phyloP scores from a whole-genome alignment of 2,888 invertebrate species.

The Stenotaenia linearis region DNA sequence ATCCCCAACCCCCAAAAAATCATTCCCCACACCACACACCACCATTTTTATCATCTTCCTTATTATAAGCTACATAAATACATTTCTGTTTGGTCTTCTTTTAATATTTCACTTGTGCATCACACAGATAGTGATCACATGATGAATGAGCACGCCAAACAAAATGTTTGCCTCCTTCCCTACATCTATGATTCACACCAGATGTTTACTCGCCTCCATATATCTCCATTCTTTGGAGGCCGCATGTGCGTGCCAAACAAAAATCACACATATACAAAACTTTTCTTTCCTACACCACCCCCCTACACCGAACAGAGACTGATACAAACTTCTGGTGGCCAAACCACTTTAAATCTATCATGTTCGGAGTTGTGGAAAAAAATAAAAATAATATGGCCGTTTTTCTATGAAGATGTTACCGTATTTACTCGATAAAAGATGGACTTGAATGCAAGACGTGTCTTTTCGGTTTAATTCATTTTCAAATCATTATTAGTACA shows the following conservation, averaged over 20 bases:
- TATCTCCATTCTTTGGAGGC: slow-evolving; percentile 7
- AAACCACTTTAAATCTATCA: background rate
- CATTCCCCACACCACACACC: no score
- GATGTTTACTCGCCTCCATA: slow-evolving; percentile 19
- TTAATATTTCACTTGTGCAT: slow-evolving; percentile 19
- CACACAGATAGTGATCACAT: slow-evolving; percentile 19
- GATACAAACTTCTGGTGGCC: no score
- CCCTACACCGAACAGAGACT: background rate
- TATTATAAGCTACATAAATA: background rate
- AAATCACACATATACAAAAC: slow-evolving; percentile 19
- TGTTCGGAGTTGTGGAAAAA: no score
- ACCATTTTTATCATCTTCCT: background rate
- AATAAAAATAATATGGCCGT: no score
- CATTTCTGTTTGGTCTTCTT: slow-evolving; percentile 11
- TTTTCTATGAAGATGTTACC: no score
- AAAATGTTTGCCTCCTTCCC: slow-evolving; percentile 17
- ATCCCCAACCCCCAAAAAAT: no score
- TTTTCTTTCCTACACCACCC: background rate
- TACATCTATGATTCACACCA: slow-evolving; percentile 19
- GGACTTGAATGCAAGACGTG: no score
- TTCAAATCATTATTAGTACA: no score
- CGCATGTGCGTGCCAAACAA: slow-evolving; percentile 11
- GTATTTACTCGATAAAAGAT: no score
- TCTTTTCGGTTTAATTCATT: no score
- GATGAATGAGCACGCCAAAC: slow-evolving; percentile 19